Evolutionary conservation across 2,888 invertebrate genomes (phyloP).

Genomic region (Dolichomitus sp.): DNA sequence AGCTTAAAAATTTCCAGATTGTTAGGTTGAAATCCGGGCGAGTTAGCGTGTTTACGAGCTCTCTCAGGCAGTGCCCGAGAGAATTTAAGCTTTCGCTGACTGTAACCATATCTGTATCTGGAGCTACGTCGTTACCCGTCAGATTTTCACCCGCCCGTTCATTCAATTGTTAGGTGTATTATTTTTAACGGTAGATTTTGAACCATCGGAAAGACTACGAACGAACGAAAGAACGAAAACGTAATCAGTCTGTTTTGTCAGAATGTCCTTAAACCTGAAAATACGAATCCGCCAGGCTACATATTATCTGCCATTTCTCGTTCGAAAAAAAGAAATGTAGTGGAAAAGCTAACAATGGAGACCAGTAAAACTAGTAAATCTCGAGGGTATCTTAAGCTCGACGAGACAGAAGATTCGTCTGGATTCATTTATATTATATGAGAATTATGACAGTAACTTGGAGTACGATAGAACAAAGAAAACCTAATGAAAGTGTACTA

Average conservation of each 20-base stretch:
- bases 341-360: conserved; percentile 23
- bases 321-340: neutral
- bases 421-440: conserved; percentile 37
- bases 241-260: neutral
- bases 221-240: neutral
- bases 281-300: conserved; percentile 39
- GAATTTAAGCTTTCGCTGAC: too few species aligned
- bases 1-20: too few species aligned
- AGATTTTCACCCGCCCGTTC: too few species aligned
- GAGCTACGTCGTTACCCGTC: too few species aligned
- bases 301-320: neutral
- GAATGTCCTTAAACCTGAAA: conserved; percentile 1
- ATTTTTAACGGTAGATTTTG: too few species aligned
- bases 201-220: too few species aligned
- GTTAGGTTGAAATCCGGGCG: too few species aligned
- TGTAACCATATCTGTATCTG: too few species aligned
- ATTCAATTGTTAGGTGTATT: too few species aligned
- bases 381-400: conserved; percentile 39
- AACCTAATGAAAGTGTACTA: conserved; percentile 21
- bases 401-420: conserved; percentile 41
- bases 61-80: too few species aligned
- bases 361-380: conserved; percentile 28
- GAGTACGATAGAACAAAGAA: conserved; percentile 7
- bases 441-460: conserved; percentile 24
- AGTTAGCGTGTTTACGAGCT: too few species aligned